A percentile compares a stretch with the other conserved stretches of the same genome.
Conservation (phyloP, 2,113 vertebrate species). For the Diglossa brunneiventris region DNA sequence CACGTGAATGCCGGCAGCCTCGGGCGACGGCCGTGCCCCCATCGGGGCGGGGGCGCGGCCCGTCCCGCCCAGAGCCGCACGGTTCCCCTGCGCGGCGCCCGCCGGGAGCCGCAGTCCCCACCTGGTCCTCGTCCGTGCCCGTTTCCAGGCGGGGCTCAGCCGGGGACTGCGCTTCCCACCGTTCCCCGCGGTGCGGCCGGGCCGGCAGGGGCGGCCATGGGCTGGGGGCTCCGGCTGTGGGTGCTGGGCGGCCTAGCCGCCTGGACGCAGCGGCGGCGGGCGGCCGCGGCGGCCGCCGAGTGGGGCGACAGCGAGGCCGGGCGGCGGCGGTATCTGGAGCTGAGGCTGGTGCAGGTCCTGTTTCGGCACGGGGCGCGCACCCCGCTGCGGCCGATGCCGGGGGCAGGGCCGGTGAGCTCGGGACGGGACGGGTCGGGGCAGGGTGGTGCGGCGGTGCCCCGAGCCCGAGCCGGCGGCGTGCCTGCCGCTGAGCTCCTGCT, state of each 20-base stretch:
- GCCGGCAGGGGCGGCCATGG: background rate
- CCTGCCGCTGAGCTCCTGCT: background rate
- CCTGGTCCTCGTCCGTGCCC: background rate
- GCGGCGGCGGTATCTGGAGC: slow-evolving; percentile 56
- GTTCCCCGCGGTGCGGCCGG: background rate
- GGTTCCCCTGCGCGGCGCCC: background rate
- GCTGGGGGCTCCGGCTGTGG: background rate
- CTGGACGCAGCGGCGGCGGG: background rate
- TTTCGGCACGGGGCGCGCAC: slow-evolving; percentile 90
- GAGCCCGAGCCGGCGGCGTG: background rate
- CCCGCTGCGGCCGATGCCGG: slow-evolving; percentile 84
- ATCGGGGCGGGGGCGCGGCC: background rate
- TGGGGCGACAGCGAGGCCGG: background rate
- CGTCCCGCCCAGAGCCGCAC: background rate
- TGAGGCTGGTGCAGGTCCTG: slow-evolving; percentile 86
- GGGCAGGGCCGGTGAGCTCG: slow-evolving; percentile 74
- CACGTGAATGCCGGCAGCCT: rapidly evolving
- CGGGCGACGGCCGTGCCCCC: background rate
- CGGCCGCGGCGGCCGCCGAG: background rate
- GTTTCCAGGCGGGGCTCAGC: rapidly evolving
- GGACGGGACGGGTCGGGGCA: background rate
- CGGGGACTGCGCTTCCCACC: slow-evolving; percentile 20
- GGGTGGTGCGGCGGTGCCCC: background rate
- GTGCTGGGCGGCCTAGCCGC: background rate
- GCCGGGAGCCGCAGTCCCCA: slow-evolving; percentile 52